Conservation (phyloP, 2,797 vertebrate species). For the Siniperca obscura region DNA sequence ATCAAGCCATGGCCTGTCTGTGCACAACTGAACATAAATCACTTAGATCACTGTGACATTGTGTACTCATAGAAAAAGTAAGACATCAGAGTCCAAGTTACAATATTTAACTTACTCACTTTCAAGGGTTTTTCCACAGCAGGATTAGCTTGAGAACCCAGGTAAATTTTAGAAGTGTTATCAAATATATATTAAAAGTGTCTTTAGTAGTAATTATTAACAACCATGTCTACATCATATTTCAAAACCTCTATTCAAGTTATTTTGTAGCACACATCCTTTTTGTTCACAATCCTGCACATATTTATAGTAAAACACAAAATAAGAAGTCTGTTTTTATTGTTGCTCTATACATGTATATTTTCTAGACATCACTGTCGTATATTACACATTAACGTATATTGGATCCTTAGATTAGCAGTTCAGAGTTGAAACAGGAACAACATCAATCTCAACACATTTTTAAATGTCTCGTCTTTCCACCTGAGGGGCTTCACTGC, state of each 20-base stretch:
- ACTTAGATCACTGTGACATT: neutral
- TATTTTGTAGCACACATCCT: neutral
- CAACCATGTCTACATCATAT: neutral
- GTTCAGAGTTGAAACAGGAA: neutral
- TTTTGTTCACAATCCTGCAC: neutral
- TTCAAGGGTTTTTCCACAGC: neutral
- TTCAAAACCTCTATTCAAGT: neutral
- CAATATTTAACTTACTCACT: neutral
- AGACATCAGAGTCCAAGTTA: neutral
- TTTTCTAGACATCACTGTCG: neutral
- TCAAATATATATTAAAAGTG: neutral
- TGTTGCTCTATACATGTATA: too few species aligned
- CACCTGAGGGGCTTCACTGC: slow-evolving; percentile 36
- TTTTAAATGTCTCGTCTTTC: slow-evolving; percentile 26
- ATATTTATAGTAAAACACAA: too few species aligned
- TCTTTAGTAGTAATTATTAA: neutral
- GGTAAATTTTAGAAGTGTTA: neutral
- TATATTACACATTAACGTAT: neutral
- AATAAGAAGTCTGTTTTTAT: neutral
- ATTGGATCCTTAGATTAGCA: neutral
- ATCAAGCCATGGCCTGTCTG: slow-evolving; percentile 1
- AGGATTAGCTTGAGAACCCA: neutral
- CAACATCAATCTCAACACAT: slow-evolving; percentile 3
- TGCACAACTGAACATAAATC: slow-evolving; percentile 4
- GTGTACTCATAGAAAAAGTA: too few species aligned